Conservation (phyloP, 2,888 invertebrate species). For the Oscheius sp. region DNA sequence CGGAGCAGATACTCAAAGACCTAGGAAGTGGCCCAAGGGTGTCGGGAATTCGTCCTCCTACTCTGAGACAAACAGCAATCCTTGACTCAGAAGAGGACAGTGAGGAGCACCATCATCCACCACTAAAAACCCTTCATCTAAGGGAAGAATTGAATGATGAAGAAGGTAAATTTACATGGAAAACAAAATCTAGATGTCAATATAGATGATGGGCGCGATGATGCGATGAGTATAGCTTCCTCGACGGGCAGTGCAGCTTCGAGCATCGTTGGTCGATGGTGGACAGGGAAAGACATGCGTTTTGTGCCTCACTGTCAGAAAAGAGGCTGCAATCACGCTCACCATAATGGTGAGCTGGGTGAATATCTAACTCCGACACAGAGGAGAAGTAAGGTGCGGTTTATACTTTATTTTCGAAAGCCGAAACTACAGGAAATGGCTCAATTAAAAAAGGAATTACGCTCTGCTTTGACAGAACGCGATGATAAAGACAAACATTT, state of each 20-base stretch:
- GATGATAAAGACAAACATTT: slow-evolving; percentile 67
- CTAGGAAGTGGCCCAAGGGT: slow-evolving; percentile 35
- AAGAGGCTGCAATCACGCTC: slow-evolving; percentile 61
- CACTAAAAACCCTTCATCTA: neutral
- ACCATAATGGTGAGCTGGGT: slow-evolving; percentile 40
- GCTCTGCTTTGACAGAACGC: slow-evolving; percentile 49
- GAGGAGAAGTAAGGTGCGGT: slow-evolving; percentile 51
- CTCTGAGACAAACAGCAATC: slow-evolving; percentile 56
- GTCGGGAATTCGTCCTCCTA: slow-evolving; percentile 11
- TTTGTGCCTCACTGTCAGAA: slow-evolving; percentile 67
- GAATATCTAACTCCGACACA: slow-evolving; percentile 69
- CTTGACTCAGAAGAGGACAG: slow-evolving; percentile 51
- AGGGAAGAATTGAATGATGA: slow-evolving; percentile 1
- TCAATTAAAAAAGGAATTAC: slow-evolving; percentile 55
- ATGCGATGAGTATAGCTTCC: slow-evolving; percentile 56
- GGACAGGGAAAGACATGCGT: slow-evolving; percentile 67
- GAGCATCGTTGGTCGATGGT: slow-evolving; percentile 67
- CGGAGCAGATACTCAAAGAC: slow-evolving; percentile 55
- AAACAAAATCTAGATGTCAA: neutral
- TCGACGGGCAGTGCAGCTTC: slow-evolving; percentile 61
- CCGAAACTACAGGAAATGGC: slow-evolving; percentile 41
- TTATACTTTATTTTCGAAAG: neutral
- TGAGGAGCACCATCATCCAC: slow-evolving; percentile 23
- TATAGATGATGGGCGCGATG: slow-evolving; percentile 37
- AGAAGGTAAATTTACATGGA: neutral